Evolutionary conservation across 2,113 vertebrate species (phyloP).

Genomic region (Clarias macrocephalus): DNA sequence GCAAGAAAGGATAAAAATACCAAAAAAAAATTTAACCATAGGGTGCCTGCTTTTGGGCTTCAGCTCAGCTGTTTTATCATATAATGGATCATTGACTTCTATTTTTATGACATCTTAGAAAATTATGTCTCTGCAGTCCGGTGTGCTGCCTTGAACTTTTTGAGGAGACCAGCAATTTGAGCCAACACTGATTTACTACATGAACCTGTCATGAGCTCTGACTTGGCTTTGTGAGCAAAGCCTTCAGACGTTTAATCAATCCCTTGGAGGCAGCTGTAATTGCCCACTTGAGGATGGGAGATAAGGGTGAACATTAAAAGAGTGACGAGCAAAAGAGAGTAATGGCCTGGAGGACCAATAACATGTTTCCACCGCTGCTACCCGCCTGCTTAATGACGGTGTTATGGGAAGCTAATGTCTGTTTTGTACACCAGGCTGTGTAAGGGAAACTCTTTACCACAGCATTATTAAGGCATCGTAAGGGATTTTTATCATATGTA

Average conservation of each 20-base stretch:
- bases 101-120: conserved; percentile 10
- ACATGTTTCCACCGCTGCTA: conserved; percentile 35
- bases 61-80: background rate
- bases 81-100: conserved; percentile 12
- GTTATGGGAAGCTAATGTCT: conserved; percentile 54
- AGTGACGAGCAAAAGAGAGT: conserved; percentile 49
- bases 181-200: conserved; percentile 26
- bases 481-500: conserved; percentile 50
- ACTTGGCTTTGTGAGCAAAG: conserved; percentile 44
- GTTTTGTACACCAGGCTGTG: conserved; percentile 52
- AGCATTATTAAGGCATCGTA: conserved; percentile 39
- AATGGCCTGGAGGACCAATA: conserved; percentile 49
- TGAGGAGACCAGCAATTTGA: conserved; percentile 27
- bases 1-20: background rate
- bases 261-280: conserved; percentile 50
- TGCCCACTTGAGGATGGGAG: conserved; percentile 51
- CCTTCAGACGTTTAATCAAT: conserved; percentile 50
- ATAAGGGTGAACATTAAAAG: conserved; percentile 57
- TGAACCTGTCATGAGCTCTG: conserved; percentile 31
- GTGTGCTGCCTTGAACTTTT: conserved; percentile 18
- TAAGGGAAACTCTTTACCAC: conserved; percentile 46
- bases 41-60: background rate
- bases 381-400: conserved; percentile 53
- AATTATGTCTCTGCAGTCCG: background rate
- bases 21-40: background rate